Conservation (phyloP, 2,113 vertebrate genomes). For the Amblyopsis rosae region DNA sequence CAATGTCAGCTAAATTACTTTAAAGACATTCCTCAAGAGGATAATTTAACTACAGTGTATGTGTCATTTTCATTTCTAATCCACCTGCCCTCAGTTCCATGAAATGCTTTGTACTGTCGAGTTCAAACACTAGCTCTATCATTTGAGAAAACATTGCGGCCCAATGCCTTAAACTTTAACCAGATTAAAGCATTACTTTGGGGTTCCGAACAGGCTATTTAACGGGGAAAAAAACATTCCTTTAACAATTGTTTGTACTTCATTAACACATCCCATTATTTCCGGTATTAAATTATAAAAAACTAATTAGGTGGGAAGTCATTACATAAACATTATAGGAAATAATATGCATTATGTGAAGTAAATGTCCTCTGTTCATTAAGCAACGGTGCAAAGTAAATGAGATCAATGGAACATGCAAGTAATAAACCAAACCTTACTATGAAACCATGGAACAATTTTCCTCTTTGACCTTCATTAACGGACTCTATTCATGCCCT, state of each 20-base stretch:
- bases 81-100: slow-evolving; percentile 18
- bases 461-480: slow-evolving; percentile 74
- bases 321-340: slow-evolving; percentile 51
- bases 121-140: slow-evolving; percentile 28
- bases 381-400: slow-evolving; percentile 45
- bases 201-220: not conserved
- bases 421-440: slow-evolving; percentile 60
- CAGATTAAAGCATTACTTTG: not conserved
- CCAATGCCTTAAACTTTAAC: not conserved
- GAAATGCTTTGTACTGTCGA: slow-evolving; percentile 35
- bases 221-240: too few relatives aligned
- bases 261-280: not conserved
- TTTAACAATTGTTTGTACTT: too few relatives aligned
- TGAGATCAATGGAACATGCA: slow-evolving; percentile 19
- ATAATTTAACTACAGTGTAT: slow-evolving; percentile 32
- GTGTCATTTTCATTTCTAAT: slow-evolving; percentile 46
- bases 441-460: slow-evolving; percentile 48
- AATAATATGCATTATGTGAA: slow-evolving; percentile 38
- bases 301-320: slow-evolving; percentile 42
- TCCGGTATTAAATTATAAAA: not conserved
- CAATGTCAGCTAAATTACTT: slow-evolving; percentile 17
- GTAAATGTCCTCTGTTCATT: slow-evolving; percentile 58
- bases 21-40: slow-evolving; percentile 25
- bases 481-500: slow-evolving; percentile 61
- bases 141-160: slow-evolving; percentile 14